Evolutionary conservation across 2,888 invertebrate genomes (phyloP).

Genomic region (Venustoraphidia nigricollis): DNA sequence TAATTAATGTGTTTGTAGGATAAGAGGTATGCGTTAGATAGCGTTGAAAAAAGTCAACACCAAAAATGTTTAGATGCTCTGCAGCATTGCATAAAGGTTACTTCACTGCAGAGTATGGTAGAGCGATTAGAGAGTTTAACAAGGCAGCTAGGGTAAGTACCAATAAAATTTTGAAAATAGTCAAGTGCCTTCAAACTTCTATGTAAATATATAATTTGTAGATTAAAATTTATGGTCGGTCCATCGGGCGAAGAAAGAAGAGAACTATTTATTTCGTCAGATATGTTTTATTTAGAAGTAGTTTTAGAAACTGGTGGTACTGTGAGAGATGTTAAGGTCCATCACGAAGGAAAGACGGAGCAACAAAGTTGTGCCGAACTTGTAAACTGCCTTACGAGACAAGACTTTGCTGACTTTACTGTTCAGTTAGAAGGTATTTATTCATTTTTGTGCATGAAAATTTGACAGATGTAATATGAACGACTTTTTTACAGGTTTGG

Average conservation of each 20-base stretch:
- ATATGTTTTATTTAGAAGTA: conserved; percentile 93
- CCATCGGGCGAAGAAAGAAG: conserved; percentile 64
- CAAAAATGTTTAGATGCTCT: conserved; percentile 84
- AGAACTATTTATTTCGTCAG: conserved; percentile 81
- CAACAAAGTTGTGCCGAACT: conserved; percentile 81
- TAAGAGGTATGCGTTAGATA: conserved; percentile 76
- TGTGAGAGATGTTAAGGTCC: conserved; percentile 80
- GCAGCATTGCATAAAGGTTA: conserved; percentile 88
- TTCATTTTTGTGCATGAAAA: not conserved
- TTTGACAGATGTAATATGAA: not conserved
- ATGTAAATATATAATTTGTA: conserved; percentile 22
- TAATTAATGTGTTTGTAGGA: conserved; percentile 40
- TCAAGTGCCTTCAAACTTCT: not conserved
- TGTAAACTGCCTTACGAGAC: conserved; percentile 64
- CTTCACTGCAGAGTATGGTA: conserved; percentile 78
- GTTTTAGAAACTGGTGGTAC: conserved; percentile 62
- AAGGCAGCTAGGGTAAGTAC: conserved; percentile 63
- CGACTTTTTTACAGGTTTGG: conserved; percentile 35
- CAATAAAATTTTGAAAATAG: not conserved
- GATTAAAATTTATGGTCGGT: conserved; percentile 75
- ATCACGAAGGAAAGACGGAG: conserved; percentile 76
- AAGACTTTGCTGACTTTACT: conserved; percentile 85
- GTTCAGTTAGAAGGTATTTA: conserved; percentile 61
- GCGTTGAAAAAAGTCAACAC: conserved; percentile 67
- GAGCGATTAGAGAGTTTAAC: conserved; percentile 84